phyloP scores from a whole-genome alignment of 2,113 vertebrate species.

The Podilymbus podiceps region DNA sequence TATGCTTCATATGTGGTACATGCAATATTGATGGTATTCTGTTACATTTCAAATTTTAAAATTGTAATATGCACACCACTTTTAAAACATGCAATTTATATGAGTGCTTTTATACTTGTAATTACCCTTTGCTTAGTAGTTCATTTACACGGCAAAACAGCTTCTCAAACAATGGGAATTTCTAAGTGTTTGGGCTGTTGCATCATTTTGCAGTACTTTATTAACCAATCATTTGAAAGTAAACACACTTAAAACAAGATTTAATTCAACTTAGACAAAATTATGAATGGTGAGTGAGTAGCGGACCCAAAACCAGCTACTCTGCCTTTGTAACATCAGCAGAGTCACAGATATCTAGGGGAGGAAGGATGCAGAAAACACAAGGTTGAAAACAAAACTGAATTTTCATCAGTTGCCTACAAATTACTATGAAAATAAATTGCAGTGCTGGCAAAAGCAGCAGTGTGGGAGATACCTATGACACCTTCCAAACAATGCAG shows the following conservation, averaged over 20 bases:
- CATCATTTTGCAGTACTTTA: not conserved
- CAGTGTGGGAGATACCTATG: not conserved
- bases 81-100: not conserved
- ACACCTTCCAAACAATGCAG: accelerated
- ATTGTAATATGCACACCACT: not conserved
- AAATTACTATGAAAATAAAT: not conserved
- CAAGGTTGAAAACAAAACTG: not conserved
- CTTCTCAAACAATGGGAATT: not conserved
- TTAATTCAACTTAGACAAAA: not conserved
- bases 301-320: not conserved
- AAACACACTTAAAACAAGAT: not conserved
- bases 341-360: not conserved
- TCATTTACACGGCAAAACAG: not conserved
- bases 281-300: not conserved
- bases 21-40: not conserved
- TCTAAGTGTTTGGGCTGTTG: not conserved
- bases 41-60: not conserved
- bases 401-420: not conserved
- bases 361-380: not conserved
- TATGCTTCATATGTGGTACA: not conserved
- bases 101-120: not conserved
- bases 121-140: not conserved
- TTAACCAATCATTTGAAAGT: not conserved
- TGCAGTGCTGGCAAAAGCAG: not conserved
- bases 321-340: not conserved